Evolutionary conservation across 92 coral and sea anemone species (phyloP), one percentile per base, ranked within the genome.

Genomic region (Virgularia gustaviana): DNA sequence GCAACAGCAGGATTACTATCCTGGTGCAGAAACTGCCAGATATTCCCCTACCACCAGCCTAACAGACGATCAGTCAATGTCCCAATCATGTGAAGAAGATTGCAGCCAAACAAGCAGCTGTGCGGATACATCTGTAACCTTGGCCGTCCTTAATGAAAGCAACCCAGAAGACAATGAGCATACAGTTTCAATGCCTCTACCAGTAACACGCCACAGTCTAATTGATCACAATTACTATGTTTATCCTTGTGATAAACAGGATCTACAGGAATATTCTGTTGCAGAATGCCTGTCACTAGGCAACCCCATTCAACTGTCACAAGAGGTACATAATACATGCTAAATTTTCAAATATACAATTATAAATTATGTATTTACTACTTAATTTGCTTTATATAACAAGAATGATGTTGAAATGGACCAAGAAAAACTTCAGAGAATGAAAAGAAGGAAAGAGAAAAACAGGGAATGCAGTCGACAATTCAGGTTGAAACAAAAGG

Each of bases 391-490:
- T n/a, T n/a, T n/a, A n/a, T n/a, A n/a, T n/a, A n/a, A n/a, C n/a
- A n/a, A 85, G 89, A 71, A 57, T 56, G 85, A 83, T 39, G 79
- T 35, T 6, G 45, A 31, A n/a, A 68, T 68, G 75, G 75, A 88
- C 64, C 79, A 78, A 52, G 85, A 88, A 56, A 91, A 88, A 77
- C 88, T 85, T 37, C 71, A 72, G 54, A 86, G 88, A 37, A 77
- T 80, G 49, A 80, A 31, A 43, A 64, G 71, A 39, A 82, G 97
- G 38, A 85, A 88, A 55, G 97, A 91, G 52, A 86, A 89, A 72
- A 91, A 91, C 83, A 91, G 83, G 65, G 95, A 88, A 71, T 90
- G 97, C 73, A 90, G 97, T 70, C 77, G 95, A 61, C 85, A 84
- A 66, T 90, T 90, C 81, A 85, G 97, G 27, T 45, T 88, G 75